These are phyloP conservation scores for Lamellibrachia luymesi DNA, from an alignment of 1,140 invertebrate genomes.

Conservation along the genomic window DNA sequence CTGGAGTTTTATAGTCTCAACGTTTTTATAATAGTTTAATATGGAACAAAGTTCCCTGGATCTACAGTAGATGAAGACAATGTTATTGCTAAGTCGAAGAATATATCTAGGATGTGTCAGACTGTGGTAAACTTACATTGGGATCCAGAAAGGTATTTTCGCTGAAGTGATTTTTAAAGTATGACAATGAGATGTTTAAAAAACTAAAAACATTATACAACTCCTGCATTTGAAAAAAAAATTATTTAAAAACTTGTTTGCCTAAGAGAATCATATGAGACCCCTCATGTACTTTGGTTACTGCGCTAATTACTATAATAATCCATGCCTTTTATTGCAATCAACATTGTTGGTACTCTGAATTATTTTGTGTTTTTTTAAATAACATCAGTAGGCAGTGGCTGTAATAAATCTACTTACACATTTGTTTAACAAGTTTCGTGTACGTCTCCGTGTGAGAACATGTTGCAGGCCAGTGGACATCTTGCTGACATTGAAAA, in stretches of 20 bases:
- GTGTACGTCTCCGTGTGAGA: neutral
- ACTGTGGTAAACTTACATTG: neutral
- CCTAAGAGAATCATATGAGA: too few species aligned
- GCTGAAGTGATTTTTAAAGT: neutral
- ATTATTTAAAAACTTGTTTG: neutral
- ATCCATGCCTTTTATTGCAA: neutral
- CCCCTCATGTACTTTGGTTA: neutral
- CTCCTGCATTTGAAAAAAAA: too few species aligned
- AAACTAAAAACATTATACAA: too few species aligned
- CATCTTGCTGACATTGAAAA: neutral
- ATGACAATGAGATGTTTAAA: too few species aligned
- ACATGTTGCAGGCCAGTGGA: neutral
- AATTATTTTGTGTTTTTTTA: neutral
- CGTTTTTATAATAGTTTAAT: neutral
- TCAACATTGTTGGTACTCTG: neutral
- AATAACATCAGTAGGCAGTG: neutral
- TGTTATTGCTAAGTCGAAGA: neutral
- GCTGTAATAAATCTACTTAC: neutral
- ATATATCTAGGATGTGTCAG: neutral
- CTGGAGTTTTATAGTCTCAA: neutral
- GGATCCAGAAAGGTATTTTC: neutral
- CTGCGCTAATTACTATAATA: neutral
- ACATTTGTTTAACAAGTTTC: neutral
- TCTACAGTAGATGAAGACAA: neutral
- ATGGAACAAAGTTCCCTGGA: neutral